These are phyloP conservation scores for Vespertilio murinus DNA, from an alignment of 2,797 vertebrate genomes.

Conservation along the genomic window DNA sequence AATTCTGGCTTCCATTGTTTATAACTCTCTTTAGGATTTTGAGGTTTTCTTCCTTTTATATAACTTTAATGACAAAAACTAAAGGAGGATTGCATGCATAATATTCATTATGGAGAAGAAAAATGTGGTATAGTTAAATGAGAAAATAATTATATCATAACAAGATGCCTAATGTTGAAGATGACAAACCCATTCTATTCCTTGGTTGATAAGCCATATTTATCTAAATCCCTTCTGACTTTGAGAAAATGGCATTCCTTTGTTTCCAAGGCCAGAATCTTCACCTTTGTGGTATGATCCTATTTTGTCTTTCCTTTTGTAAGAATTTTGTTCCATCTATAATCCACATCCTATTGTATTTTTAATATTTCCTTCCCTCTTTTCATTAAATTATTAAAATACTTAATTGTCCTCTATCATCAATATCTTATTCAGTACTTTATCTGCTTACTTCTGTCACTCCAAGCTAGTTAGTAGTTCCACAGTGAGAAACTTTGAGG, in stretches of 20 bases:
- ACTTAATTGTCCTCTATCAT: background rate
- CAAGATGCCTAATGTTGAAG: background rate
- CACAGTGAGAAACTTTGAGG: background rate
- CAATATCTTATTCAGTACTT: background rate
- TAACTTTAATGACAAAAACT: background rate
- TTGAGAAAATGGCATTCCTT: background rate
- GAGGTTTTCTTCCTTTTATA: background rate
- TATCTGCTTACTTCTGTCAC: background rate
- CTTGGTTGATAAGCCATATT: background rate
- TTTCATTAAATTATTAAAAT: background rate
- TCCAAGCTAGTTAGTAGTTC: background rate
- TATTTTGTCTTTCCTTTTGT: background rate
- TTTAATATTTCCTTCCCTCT: background rate
- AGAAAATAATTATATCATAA: background rate
- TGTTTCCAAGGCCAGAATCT: background rate
- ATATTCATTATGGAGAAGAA: background rate
- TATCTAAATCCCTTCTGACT: background rate
- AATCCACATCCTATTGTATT: background rate
- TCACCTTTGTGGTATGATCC: background rate
- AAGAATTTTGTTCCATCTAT: background rate
- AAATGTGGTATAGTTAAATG: background rate
- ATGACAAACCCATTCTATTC: background rate
- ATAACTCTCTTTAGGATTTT: background rate
- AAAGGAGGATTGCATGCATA: background rate
- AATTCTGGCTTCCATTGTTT: background rate